These are phyloP conservation scores for Indicator indicator DNA, from an alignment of 2,113 vertebrate genomes.

Conservation along the genomic window DNA sequence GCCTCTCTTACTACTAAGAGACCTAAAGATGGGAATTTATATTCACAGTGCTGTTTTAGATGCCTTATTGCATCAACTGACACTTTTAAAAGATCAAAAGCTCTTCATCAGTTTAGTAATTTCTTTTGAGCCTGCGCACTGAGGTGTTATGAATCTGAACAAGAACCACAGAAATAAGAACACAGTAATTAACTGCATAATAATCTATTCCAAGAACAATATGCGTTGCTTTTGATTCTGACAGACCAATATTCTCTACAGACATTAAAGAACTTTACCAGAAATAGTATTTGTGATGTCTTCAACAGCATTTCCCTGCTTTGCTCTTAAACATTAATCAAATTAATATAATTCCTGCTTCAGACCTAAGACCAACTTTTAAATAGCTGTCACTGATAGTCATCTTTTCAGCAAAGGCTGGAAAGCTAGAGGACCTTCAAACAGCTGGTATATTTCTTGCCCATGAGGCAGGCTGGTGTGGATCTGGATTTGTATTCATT, in stretches of 20 bases:
- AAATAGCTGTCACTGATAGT: neutral
- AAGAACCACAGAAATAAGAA: neutral
- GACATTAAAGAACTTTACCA: neutral
- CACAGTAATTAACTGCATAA: neutral
- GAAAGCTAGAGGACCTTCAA: neutral
- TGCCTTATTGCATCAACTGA: neutral
- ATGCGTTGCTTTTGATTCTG: neutral
- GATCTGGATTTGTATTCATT: neutral
- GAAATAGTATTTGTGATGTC: neutral
- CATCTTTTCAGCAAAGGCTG: neutral
- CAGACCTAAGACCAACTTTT: neutral
- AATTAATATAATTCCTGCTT: neutral
- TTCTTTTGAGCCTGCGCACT: neutral
- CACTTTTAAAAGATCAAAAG: neutral
- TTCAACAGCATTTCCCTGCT: neutral
- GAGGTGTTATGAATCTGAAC: neutral
- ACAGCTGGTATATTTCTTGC: neutral
- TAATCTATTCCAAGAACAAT: neutral
- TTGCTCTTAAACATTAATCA: neutral
- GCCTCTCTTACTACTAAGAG: neutral
- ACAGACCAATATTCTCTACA: neutral
- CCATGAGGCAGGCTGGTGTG: neutral
- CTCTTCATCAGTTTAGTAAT: neutral
- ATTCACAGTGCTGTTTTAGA: neutral
- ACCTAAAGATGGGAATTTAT: neutral